phyloP scores from a whole-genome alignment of 2,888 invertebrate species.

The Meganola albula region DNA sequence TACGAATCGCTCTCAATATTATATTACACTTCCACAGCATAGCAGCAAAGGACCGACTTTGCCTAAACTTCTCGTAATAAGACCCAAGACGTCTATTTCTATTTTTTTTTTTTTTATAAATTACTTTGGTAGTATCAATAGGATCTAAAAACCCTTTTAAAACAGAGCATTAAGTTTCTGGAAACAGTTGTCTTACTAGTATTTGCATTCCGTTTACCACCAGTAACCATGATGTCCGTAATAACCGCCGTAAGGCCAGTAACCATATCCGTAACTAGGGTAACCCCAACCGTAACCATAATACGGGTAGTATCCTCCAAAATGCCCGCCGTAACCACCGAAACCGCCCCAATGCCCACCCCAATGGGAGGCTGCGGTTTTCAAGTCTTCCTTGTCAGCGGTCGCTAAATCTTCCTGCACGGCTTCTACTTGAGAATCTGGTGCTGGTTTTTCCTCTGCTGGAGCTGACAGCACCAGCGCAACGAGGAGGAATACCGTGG shows the following conservation, averaged over 20 bases:
- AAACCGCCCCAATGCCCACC: slow-evolving; percentile 42
- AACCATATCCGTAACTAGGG: slow-evolving; percentile 29
- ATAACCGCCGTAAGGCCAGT: slow-evolving; percentile 36
- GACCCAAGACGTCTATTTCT: too few relatives aligned
- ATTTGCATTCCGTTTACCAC: too few relatives aligned
- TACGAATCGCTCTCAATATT: too few relatives aligned
- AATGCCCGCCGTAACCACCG: slow-evolving; percentile 38
- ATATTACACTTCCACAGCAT: too few relatives aligned
- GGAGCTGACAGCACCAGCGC: slow-evolving; percentile 43
- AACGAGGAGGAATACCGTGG: slow-evolving; percentile 39
- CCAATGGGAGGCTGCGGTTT: slow-evolving; percentile 63
- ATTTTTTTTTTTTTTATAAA: too few relatives aligned
- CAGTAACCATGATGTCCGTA: slow-evolving; percentile 28
- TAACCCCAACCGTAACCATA: slow-evolving; percentile 23
- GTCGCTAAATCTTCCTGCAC: slow-evolving; percentile 40
- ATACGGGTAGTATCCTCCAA: slow-evolving; percentile 31
- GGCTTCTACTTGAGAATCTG: slow-evolving; percentile 22
- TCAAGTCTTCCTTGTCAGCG: slow-evolving; percentile 56
- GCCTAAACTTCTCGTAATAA: too few relatives aligned
- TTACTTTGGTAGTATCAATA: too few relatives aligned
- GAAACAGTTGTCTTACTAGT: too few relatives aligned
- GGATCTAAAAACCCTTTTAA: too few relatives aligned
- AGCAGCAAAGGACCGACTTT: too few relatives aligned
- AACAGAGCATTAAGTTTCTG: too few relatives aligned
- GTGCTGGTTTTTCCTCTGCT: slow-evolving; percentile 35